Evolutionary conservation across 1,140 invertebrate genomes (phyloP).

Genomic region (Diuraphis noxia): DNA sequence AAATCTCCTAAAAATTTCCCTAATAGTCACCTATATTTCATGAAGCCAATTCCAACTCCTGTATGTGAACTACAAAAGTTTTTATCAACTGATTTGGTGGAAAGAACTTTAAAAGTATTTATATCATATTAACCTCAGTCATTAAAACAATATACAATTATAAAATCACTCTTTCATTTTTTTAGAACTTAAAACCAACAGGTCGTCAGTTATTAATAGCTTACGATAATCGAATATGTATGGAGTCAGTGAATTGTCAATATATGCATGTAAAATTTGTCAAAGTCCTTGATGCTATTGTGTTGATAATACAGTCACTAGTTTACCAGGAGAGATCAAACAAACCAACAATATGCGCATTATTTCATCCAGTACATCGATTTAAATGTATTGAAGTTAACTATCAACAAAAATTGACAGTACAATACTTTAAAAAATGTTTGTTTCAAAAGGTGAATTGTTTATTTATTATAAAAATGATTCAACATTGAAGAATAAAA

Average conservation of each 20-base stretch:
- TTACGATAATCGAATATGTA: background rate
- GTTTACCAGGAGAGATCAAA: background rate
- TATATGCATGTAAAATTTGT: background rate
- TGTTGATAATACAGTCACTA: background rate
- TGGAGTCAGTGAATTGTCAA: background rate
- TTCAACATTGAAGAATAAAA: background rate
- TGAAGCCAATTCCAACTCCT: background rate
- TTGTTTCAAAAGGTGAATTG: background rate
- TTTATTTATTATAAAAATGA: background rate
- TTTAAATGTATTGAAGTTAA: background rate
- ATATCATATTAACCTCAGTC: background rate
- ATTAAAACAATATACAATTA: background rate
- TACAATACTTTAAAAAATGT: background rate
- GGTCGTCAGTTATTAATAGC: background rate
- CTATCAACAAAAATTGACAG: fast-evolving
- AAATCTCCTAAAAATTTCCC: too few species aligned
- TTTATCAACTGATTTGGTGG: background rate
- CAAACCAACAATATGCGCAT: background rate
- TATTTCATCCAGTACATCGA: background rate
- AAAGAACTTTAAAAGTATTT: constrained; percentile 13
- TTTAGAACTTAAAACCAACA: background rate
- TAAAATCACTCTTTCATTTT: background rate
- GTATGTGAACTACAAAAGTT: background rate
- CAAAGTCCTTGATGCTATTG: background rate
- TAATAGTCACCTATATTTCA: too few species aligned